Evolutionary conservation across 1,140 invertebrate genomes (phyloP).

Genomic region (Drosophila obscura): DNA sequence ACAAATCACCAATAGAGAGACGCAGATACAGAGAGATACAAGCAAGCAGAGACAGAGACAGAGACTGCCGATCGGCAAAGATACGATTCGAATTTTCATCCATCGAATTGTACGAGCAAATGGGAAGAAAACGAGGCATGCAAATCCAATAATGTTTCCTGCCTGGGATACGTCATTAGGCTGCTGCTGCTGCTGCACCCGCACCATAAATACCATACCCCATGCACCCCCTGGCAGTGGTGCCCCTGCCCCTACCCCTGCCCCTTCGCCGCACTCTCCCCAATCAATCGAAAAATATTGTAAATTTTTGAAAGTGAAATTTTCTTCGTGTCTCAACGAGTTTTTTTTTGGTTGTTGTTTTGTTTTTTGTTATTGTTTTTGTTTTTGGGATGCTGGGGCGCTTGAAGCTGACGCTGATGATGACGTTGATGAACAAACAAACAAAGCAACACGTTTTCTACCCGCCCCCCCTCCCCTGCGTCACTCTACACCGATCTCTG

Average conservation of each 20-base stretch:
- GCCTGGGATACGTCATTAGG: constrained; percentile 2
- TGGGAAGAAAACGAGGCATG: constrained; percentile 21
- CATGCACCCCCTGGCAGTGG: too few relatives aligned
- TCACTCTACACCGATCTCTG: too few relatives aligned
- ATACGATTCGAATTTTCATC: constrained; percentile 31
- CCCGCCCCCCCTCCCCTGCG: constrained; percentile 5
- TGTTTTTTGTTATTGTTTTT: too few relatives aligned
- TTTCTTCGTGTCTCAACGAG: constrained; percentile 32
- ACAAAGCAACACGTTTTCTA: constrained; percentile 47
- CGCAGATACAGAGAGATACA: not conserved
- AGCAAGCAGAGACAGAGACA: constrained; percentile 1
- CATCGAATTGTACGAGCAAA: constrained; percentile 3
- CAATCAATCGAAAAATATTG: constrained; percentile 37
- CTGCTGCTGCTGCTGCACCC: constrained; percentile 20
- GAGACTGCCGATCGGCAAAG: constrained; percentile 6
- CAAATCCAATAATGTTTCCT: constrained; percentile 47
- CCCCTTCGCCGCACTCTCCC: not conserved
- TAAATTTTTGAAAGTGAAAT: constrained; percentile 51
- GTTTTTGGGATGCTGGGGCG: not conserved
- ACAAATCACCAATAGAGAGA: constrained; percentile 63
- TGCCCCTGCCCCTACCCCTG: too few relatives aligned
- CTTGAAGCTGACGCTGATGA: constrained; percentile 32
- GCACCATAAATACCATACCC: constrained; percentile 45
- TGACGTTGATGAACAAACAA: constrained; percentile 53
- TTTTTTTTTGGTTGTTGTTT: not conserved